Evolutionary conservation across 1,140 invertebrate species (phyloP).

Genomic region (Nixonia krombeini): DNA sequence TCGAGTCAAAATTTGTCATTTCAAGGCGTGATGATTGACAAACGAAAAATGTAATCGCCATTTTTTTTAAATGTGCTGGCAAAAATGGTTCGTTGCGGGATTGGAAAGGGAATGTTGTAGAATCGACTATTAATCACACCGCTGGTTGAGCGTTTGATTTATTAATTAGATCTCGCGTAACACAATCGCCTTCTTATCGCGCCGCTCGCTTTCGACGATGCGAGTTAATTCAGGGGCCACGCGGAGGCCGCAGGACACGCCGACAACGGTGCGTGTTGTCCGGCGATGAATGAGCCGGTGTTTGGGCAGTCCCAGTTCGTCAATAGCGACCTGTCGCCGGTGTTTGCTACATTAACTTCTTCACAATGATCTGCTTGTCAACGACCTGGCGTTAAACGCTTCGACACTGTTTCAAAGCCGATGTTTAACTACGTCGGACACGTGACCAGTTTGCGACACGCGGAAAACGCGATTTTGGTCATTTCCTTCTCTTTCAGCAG

Average conservation of each 20-base stretch:
- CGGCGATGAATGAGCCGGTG: constrained; percentile 58
- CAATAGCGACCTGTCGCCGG: constrained; percentile 62
- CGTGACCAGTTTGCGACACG: not conserved
- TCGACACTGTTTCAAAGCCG: constrained; percentile 52
- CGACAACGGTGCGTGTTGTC: constrained; percentile 59
- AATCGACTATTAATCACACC: not conserved
- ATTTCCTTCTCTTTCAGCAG: too few species aligned
- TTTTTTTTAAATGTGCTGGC: too few species aligned
- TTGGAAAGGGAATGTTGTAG: not conserved
- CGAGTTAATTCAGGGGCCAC: constrained; percentile 14
- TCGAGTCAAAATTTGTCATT: too few species aligned
- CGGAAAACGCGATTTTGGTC: too few species aligned
- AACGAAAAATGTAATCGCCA: too few species aligned
- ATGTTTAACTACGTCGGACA: constrained; percentile 11
- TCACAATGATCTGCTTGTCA: constrained; percentile 55
- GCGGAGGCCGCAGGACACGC: constrained; percentile 7
- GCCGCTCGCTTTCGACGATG: constrained; percentile 20
- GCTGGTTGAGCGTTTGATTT: constrained; percentile 21
- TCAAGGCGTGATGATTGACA: too few species aligned
- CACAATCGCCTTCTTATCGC: constrained; percentile 17
- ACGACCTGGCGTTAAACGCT: constrained; percentile 52
- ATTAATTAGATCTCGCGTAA: constrained; percentile 18
- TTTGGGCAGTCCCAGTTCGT: constrained; percentile 47
- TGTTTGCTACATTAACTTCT: constrained; percentile 62
- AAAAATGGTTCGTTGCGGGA: too few species aligned